Evolutionary conservation across 2,888 invertebrate species (phyloP).

Genomic region (Stictocephala bisonia): DNA sequence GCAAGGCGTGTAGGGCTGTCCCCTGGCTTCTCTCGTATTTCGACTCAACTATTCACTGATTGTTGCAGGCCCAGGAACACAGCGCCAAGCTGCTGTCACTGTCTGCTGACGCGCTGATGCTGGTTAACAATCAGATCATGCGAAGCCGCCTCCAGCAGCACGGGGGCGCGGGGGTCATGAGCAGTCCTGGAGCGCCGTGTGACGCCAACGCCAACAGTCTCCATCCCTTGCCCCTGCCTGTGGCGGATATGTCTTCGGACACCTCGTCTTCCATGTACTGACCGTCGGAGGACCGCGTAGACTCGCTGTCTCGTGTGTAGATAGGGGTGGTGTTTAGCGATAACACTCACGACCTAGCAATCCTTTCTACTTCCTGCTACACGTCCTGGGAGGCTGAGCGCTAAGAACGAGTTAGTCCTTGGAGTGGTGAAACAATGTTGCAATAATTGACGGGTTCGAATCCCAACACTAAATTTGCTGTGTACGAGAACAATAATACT

Average conservation of each 20-base stretch:
- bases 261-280: conserved; percentile 51
- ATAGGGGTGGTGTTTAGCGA: too few relatives aligned
- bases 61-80: conserved; percentile 83
- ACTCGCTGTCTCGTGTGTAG: not conserved
- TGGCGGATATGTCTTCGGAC: conserved; percentile 52
- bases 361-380: not conserved
- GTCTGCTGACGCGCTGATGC: conserved; percentile 69
- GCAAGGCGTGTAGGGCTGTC: too few relatives aligned
- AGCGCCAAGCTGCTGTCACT: conserved; percentile 79
- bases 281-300: not conserved
- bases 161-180: too few relatives aligned
- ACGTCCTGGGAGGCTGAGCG: too few relatives aligned
- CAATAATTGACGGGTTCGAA: too few relatives aligned
- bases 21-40: too few relatives aligned
- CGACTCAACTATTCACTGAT: too few relatives aligned
- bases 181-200: conserved; percentile 58
- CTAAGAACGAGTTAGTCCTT: too few relatives aligned
- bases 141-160: conserved; percentile 43
- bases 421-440: too few relatives aligned
- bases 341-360: too few relatives aligned
- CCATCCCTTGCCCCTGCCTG: conserved; percentile 49
- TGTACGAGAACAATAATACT: too few relatives aligned
- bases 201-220: conserved; percentile 67
- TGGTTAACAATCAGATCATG: conserved; percentile 62
- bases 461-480: too few relatives aligned